phyloP scores from a whole-genome alignment of 2,113 vertebrate species.

The Nycticryphes semicollaris region DNA sequence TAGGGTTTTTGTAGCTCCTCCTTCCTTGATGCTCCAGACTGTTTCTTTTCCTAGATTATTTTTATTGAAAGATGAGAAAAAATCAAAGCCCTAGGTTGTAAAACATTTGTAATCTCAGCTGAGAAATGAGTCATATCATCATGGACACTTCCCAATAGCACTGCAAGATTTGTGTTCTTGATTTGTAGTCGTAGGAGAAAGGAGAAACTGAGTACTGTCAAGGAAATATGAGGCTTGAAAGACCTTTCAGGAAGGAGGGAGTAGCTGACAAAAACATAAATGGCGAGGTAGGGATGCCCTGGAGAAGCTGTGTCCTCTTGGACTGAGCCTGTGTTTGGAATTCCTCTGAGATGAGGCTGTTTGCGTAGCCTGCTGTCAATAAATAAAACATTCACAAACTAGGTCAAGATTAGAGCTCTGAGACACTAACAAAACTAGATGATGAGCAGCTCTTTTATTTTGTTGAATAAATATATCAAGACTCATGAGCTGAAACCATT shows the following conservation, averaged over 20 bases:
- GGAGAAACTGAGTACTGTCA: not conserved
- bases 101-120: not conserved
- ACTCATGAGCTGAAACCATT: slow-evolving; percentile 4
- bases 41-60: not conserved
- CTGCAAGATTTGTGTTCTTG: not conserved
- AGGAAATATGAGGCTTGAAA: slow-evolving; percentile 3
- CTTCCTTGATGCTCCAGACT: not conserved
- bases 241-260: not conserved
- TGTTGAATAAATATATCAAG: slow-evolving; percentile 25
- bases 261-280: not conserved
- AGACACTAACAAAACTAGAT: slow-evolving; percentile 27
- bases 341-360: not conserved
- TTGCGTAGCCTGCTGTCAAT: not conserved
- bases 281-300: not conserved
- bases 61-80: slow-evolving; percentile 5
- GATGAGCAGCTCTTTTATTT: slow-evolving; percentile 25
- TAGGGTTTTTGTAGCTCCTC: not conserved
- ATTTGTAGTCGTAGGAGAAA: slow-evolving; percentile 13
- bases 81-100: not conserved
- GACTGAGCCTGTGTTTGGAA: not conserved
- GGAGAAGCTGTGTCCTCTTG: not conserved
- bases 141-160: not conserved
- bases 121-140: slow-evolving; percentile 10
- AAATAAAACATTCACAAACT: slow-evolving; percentile 45
- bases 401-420: slow-evolving; percentile 51